Conservation (phyloP, 1,140 invertebrate species). For the Zaprionus gabonicus region DNA sequence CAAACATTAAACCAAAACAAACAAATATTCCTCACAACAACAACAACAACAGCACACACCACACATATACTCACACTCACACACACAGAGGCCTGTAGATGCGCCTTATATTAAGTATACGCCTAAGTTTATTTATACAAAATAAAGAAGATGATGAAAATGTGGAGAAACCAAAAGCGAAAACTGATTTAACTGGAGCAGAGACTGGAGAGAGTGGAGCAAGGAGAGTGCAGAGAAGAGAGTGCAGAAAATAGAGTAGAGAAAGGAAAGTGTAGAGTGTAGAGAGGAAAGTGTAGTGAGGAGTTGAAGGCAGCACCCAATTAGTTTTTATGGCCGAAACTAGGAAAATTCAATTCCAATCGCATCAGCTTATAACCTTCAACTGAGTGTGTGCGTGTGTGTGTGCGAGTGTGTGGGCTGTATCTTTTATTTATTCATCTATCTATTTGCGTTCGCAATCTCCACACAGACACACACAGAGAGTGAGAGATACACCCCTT, state of each 20-base stretch:
- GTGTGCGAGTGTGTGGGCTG: conserved; percentile 41
- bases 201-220: background rate
- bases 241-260: no score
- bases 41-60: conserved; percentile 11
- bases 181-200: conserved; percentile 25
- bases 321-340: conserved; percentile 24
- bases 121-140: conserved; percentile 77
- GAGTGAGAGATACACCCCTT: background rate
- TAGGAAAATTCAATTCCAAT: conserved; percentile 38
- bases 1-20: conserved; percentile 53
- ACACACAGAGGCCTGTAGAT: conserved; percentile 66
- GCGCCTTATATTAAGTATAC: conserved; percentile 76
- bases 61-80: conserved; percentile 43
- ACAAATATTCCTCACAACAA: conserved; percentile 67
- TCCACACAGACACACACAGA: conserved; percentile 12
- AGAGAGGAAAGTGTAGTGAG: background rate
- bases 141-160: conserved; percentile 67
- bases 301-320: background rate
- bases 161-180: conserved; percentile 36
- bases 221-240: background rate
- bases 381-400: conserved; percentile 62
- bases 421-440: conserved; percentile 61
- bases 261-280: no score
- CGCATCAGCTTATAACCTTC: conserved; percentile 61
- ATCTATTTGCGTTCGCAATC: conserved; percentile 37